Conservation (phyloP, 2,888 invertebrate genomes). For the Deroplatys truncata region DNA sequence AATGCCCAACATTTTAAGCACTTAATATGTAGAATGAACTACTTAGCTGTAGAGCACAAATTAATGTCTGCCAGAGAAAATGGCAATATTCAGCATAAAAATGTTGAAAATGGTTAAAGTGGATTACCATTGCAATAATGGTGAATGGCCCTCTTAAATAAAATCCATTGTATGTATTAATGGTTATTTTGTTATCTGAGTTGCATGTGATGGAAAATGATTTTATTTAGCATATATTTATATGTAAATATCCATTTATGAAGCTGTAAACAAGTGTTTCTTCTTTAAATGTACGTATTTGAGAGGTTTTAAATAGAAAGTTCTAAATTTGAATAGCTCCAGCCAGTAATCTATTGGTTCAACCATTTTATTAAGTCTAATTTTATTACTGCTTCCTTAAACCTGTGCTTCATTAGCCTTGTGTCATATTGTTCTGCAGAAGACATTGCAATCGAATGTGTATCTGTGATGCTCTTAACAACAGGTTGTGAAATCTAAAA, state of each 20-base stretch:
- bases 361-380: not conserved
- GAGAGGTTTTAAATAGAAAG: not conserved
- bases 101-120: not conserved
- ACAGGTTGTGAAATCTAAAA: no score
- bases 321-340: not conserved
- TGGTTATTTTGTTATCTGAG: not conserved
- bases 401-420: not conserved
- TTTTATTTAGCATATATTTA: not conserved
- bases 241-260: not conserved
- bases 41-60: not conserved
- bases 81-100: not conserved
- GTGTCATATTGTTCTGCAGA: not conserved
- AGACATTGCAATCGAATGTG: not conserved
- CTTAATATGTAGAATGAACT: not conserved
- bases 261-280: not conserved
- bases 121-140: not conserved
- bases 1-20: not conserved
- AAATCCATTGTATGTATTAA: not conserved
- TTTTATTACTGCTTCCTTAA: not conserved
- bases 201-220: not conserved
- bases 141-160: not conserved
- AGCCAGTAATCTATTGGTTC: not conserved
- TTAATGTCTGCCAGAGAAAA: not conserved
- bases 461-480: not conserved
- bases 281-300: not conserved